Conservation (phyloP, 2,113 vertebrate genomes). For the Emydocephalus ijimae region DNA sequence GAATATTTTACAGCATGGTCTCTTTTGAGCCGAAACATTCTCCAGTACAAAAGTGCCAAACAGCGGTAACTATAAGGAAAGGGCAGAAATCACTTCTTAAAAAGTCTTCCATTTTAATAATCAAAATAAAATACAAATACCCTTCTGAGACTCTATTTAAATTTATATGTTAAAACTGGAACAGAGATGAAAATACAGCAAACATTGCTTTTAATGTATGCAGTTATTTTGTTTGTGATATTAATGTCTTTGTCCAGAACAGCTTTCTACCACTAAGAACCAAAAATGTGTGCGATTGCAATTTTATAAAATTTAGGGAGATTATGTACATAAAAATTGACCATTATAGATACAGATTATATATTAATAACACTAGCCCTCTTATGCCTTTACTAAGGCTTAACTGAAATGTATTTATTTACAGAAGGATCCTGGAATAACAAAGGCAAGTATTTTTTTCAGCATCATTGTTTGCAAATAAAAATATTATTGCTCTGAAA, state of each 20-base stretch:
- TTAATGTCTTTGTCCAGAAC: neutral
- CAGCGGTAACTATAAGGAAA: slow-evolving; percentile 84
- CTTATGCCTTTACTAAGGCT: too few relatives aligned
- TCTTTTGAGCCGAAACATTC: slow-evolving; percentile 97
- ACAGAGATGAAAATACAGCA: neutral
- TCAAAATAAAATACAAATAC: neutral
- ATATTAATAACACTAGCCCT: neutral
- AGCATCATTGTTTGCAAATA: neutral
- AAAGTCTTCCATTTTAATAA: neutral
- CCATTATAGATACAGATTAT: neutral
- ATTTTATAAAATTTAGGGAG: neutral
- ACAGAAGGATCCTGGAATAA: neutral
- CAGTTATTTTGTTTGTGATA: neutral
- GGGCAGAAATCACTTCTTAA: slow-evolving; percentile 32
- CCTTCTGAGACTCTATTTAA: neutral
- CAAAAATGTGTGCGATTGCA: neutral
- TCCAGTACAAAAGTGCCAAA: slow-evolving; percentile 95
- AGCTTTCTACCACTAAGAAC: neutral
- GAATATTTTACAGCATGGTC: slow-evolving; percentile 96
- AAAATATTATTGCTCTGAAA: neutral
- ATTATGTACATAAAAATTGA: neutral
- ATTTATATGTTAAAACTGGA: neutral
- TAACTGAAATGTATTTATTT: neutral
- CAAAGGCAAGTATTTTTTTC: neutral
- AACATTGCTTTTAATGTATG: neutral